Percentiles rank a stretch among this genome's conserved stretches.
These are phyloP conservation scores for Nycticorax nycticorax DNA, from an alignment of 2,113 vertebrate species.

Conservation along the genomic window DNA sequence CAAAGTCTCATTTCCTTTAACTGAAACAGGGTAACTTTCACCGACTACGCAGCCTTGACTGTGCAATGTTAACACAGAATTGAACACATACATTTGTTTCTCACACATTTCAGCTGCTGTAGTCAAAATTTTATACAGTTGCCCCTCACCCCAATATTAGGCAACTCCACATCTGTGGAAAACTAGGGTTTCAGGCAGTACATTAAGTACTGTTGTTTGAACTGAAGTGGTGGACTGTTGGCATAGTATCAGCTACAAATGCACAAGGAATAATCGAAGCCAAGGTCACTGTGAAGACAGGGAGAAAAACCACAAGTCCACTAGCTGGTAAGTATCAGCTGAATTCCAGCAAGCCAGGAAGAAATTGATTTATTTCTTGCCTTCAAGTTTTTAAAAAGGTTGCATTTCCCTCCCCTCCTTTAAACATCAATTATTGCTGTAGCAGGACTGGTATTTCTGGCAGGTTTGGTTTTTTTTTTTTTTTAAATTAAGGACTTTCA, in stretches of 20 bases:
- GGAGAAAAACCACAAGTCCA: neutral
- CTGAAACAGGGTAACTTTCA: neutral
- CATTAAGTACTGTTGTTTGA: neutral
- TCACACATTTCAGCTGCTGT: neutral
- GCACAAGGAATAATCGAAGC: neutral
- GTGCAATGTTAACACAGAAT: neutral
- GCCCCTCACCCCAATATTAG: neutral
- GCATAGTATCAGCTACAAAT: neutral
- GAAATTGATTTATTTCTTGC: neutral
- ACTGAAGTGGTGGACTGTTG: neutral
- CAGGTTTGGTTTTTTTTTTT: neutral
- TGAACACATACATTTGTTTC: neutral
- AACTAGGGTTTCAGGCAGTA: neutral
- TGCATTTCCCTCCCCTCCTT: neutral
- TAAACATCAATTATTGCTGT: neutral
- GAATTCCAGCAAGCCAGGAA: neutral
- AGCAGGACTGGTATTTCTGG: neutral
- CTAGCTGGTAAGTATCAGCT: neutral
- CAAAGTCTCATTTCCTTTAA: neutral
- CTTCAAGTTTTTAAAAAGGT: neutral
- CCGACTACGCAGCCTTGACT: neutral
- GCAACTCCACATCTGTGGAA: neutral
- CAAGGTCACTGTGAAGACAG: neutral
- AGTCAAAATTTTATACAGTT: neutral
- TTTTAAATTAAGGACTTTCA: neutral